A percentile compares a stretch with the other conserved stretches of the same genome.
Evolutionary conservation across 37 sponge, comb jelly and placozoan species (phyloP).

Genomic region (Bolinopsis microptera): DNA sequence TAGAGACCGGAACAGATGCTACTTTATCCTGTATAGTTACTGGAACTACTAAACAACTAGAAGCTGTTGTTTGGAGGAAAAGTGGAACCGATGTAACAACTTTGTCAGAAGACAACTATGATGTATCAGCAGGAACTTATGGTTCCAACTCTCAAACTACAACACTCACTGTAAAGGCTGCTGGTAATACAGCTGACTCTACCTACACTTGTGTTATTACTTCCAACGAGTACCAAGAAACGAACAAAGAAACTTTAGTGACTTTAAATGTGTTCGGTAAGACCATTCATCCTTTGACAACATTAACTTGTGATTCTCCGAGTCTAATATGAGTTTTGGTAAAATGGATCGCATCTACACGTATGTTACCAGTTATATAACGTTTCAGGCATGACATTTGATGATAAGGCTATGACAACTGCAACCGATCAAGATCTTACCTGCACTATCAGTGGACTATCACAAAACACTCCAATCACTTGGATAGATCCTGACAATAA

Average conservation of each 20-base stretch:
- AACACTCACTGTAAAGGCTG: neutral
- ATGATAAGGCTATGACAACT: neutral
- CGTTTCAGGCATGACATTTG: neutral
- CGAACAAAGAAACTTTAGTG: neutral
- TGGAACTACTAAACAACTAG: neutral
- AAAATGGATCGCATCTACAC: no score
- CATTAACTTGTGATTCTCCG: no score
- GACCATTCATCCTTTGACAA: neutral
- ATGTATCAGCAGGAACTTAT: neutral
- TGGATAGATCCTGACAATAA: neutral
- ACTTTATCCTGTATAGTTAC: neutral
- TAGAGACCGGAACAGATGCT: neutral
- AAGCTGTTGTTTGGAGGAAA: neutral
- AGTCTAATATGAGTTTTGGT: no score
- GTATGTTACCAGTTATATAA: no score
- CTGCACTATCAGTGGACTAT: neutral
- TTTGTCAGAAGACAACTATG: neutral
- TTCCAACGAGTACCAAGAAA: neutral
- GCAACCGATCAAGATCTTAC: neutral
- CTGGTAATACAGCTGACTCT: neutral
- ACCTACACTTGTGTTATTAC: neutral
- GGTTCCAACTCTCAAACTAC: neutral
- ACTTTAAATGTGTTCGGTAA: slow-evolving; percentile 5
- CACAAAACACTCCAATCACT: neutral
- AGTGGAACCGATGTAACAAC: neutral